These are phyloP conservation scores for Urocyon cinereoargenteus DNA, from an alignment of 2,797 vertebrate genomes.

Conservation along the genomic window DNA sequence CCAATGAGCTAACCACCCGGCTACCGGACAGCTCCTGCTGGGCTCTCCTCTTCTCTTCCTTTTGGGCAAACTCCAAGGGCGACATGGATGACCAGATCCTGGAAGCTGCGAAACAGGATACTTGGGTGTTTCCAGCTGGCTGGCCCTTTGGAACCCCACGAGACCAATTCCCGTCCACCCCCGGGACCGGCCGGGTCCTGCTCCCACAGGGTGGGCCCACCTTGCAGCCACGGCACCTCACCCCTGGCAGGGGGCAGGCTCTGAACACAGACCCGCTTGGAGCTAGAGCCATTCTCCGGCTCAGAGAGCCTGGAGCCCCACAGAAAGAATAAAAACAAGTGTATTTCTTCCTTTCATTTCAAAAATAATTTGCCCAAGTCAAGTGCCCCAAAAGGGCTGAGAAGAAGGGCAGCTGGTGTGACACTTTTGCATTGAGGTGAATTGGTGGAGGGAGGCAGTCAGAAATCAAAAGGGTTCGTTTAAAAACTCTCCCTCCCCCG, in stretches of 20 bases:
- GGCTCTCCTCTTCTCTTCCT: background rate
- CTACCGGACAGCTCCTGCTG: background rate
- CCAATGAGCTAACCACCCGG: background rate
- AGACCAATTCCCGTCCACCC: background rate
- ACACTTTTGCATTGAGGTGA: background rate
- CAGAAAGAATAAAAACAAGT: background rate
- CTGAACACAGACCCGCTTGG: background rate
- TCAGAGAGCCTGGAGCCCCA: background rate
- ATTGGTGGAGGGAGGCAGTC: background rate
- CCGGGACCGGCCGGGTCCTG: background rate
- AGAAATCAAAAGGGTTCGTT: background rate
- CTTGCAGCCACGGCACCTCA: background rate
- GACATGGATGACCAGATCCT: background rate
- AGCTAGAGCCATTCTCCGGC: background rate
- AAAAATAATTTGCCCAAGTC: constrained; percentile 11
- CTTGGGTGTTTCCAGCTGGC: background rate
- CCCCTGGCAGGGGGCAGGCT: background rate
- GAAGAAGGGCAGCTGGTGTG: background rate
- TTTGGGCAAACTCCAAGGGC: background rate
- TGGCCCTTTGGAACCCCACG: background rate
- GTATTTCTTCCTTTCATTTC: constrained; percentile 27
- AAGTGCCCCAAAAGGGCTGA: background rate
- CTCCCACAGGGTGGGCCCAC: background rate
- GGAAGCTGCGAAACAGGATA: background rate
- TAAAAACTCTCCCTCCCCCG: background rate